phyloP scores from a whole-genome alignment of 2,797 vertebrate genomes.

The Anabacerthia variegaticeps region DNA sequence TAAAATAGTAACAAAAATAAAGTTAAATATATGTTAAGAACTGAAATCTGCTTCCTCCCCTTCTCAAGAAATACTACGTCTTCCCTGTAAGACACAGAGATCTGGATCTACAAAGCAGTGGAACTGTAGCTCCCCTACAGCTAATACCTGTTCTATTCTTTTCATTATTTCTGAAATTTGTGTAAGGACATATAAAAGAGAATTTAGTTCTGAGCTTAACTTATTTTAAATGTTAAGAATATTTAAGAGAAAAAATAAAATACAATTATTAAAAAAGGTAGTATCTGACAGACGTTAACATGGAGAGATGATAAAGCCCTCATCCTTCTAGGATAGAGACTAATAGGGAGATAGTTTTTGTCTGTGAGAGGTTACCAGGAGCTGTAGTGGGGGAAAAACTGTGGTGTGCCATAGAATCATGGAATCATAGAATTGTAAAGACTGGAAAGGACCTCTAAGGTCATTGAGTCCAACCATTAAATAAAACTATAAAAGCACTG shows the following conservation, averaged over 20 bases:
- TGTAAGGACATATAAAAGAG: background rate
- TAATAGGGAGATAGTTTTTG: background rate
- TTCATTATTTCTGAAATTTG: background rate
- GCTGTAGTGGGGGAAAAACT: background rate
- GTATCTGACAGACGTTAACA: background rate
- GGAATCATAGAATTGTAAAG: background rate
- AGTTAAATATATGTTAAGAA: background rate
- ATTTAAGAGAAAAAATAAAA: background rate
- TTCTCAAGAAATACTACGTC: background rate
- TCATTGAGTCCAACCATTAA: background rate
- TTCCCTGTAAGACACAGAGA: background rate
- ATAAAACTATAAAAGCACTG: background rate
- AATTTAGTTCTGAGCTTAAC: background rate
- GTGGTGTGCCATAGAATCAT: background rate
- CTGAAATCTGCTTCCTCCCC: background rate
- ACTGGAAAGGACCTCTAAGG: background rate
- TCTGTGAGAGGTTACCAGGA: background rate
- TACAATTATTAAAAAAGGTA: fast-evolving
- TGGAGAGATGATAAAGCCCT: background rate
- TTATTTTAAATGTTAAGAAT: background rate
- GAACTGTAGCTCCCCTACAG: background rate
- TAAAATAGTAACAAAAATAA: background rate
- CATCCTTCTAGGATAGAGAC: background rate
- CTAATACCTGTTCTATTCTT: background rate
- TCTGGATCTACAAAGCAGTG: background rate